Evolutionary conservation across 1,140 invertebrate genomes (phyloP), one percentile per base, ranked within the genome.

Genomic region (Dendrolimus punctatus): DNA sequence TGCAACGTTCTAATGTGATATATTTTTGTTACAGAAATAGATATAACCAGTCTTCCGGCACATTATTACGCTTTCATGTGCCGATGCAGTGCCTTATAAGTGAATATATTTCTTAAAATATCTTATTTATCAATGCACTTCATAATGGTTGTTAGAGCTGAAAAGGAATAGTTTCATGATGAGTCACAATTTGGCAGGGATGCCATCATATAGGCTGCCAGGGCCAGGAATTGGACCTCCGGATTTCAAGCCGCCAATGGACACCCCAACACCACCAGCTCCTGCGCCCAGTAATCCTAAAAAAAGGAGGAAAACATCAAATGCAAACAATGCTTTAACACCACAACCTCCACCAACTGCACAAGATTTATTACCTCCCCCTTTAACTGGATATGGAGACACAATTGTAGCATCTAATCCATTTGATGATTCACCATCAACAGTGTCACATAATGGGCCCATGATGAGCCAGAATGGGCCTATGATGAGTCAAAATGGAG

Each of bases 331-430:
- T 88, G 88, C 90, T 60, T 86, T 90, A 70, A 80, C 85, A 41
- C 74, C 88, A 41, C 87, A 90, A 48, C 89, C 89, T 64, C 89
- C 90, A 41, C 89, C 91, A 6, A 90, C 91, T 49, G 90, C 90
- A 61, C 90, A 93, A 68, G 91, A 94, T 85, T 91, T 96, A 73
- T 82, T 96, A 58, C 88, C 95, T 55, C 95, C 95, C 38, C 95
- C 95, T 8, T 92, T 95, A 39, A 90, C 93, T 44, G 94, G 95
- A 50, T 97, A 95, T 85, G 96, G 95, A 43, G 96, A 98, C 73
- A 97, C 96, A 46, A 96, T 98, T 72, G 92, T 98, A 58, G 96
- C 96, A 40, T 96, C 95, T 52, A 98, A 98, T 88, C 96, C 96
- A 38, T 98, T 99, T 86, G 97, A 99, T 85, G 97, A 99, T 72